Evolutionary conservation across 2,888 invertebrate species (phyloP), one percentile per base, ranked within the genome.

Genomic region (Lissocephala sabroskyi): DNA sequence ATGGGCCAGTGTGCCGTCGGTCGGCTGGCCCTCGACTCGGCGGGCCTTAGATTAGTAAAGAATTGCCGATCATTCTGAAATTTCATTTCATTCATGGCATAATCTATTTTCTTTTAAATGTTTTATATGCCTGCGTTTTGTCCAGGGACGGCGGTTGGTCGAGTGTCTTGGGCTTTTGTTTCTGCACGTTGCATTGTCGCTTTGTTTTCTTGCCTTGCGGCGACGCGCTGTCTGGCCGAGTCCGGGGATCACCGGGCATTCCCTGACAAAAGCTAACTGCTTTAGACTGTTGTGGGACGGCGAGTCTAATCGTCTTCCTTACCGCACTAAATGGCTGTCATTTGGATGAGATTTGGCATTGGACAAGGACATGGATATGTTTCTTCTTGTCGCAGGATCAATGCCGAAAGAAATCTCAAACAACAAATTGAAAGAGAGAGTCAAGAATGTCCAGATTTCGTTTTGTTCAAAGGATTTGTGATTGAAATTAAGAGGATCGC

Each of bases 11-110:
- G 35, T 17, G 5, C 11, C 10, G 30, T 32, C 30, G 30, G n/a
- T 32, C 13, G 11, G 11, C 63, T 56, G 61, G 50, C 63, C 61
- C 60, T 56, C 35, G 16, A 10, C 35, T 35, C 3, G 37, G 37
- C 17, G n/a, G 14, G 60, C 53, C 54, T 46, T 68, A 70, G 68
- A 74, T 70, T 70, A 70, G 71, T 70, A 76, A 54, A 76, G 68
- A 76, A 73, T 76, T 70, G 71, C 67, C 62, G 71, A 75, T 68
- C 71, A 71, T 75, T 70, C 68, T 75, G 68, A 75, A 73, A 71
- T 71, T 71, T 75, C 65, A 71, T 71, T 65, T 67, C 71, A 68
- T 68, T 70, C 73, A 73, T 76, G 60, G 39, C 41, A 65, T 74
- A 67, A 74, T 74, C 73, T 74, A 71, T 71, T 75, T 71, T 71